Base-by-base conservation (phyloP, 2,888 invertebrate species). In the Leptodirus hochenwartii region DNA sequence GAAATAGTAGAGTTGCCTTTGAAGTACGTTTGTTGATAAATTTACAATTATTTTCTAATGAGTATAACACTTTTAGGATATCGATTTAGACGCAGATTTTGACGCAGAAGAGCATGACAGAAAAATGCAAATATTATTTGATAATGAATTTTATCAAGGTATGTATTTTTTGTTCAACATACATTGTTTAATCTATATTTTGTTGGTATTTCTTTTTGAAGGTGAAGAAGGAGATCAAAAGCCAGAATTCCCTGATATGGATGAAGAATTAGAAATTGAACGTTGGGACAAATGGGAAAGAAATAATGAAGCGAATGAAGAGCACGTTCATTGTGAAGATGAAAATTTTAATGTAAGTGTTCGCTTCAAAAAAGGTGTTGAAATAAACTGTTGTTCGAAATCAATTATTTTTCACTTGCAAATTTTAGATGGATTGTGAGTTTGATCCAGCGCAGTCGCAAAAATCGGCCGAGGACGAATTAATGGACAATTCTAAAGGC, bases 21-120 rank as follows among this genome's bases (percentile, higher is more conserved):
- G 59, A 65, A 46, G 66, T 66, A 39, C 35, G n/a, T n/a, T n/a
- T n/a, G 43, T 40, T 23, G 30, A 11, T n/a, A 24, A 22, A 22
- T 15, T 27, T 24, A 27, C 5, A 26, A 22, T 30, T 10, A 25
- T 15, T 20, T 27, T 15, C 15, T 30, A 2, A 25, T 26, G n/a
- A 23, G 17, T 27, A 23, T 28, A 13, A 4, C 10, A 16, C 22
- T 16, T 8, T 22, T 32, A 29, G 2, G 35, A 36, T 15, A n/a
- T 36, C 11, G 20, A 8, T 8, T 20, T 95, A 10, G 85, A 93
- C 29, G 77, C 70, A 3, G 88, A 90, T 45, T 90, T 93, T 54
- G 85, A 95, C 59, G 90, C 93, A 0, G 74, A 66, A 5, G 74
- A 74, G 35, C 78, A 95, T 53, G 93, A 95, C 53, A 61, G 62